phyloP scores from a whole-genome alignment of 2,797 vertebrate genomes.

The Bradypus variegatus region DNA sequence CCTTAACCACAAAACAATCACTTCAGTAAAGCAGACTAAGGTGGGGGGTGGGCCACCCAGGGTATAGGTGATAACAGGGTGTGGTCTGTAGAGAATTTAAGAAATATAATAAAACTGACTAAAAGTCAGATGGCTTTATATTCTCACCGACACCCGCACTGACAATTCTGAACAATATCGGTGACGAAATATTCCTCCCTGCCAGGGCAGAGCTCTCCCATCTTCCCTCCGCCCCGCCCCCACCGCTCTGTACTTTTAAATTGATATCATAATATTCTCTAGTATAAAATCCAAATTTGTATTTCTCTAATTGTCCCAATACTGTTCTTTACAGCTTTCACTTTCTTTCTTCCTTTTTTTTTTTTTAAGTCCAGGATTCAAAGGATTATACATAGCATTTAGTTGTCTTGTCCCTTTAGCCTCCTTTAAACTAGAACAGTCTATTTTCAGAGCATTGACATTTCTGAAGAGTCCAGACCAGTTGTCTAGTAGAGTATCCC shows the following conservation, averaged over 20 bases:
- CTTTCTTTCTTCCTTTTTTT: background rate
- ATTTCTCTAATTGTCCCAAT: background rate
- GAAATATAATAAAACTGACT: background rate
- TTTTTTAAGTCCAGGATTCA: background rate
- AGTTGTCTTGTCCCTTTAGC: background rate
- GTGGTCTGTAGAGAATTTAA: background rate
- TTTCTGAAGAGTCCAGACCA: background rate
- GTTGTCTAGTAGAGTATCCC: background rate
- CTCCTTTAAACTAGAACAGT: background rate
- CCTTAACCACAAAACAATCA: background rate
- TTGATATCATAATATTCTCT: background rate
- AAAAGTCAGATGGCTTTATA: background rate
- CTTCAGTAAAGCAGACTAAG: background rate
- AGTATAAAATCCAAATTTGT: background rate
- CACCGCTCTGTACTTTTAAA: background rate
- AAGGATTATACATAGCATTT: background rate
- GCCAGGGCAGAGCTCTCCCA: background rate
- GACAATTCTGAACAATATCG: background rate
- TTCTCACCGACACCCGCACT: background rate
- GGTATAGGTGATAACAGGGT: background rate
- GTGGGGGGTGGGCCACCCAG: background rate
- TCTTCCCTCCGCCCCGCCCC: background rate
- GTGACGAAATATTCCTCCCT: background rate
- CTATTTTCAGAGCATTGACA: background rate
- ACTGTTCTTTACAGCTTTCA: background rate